Percentiles rank a stretch among this genome's conserved stretches.
Evolutionary conservation across 2,113 vertebrate genomes (phyloP).

Genomic region (Forbesichthys papilliferus): DNA sequence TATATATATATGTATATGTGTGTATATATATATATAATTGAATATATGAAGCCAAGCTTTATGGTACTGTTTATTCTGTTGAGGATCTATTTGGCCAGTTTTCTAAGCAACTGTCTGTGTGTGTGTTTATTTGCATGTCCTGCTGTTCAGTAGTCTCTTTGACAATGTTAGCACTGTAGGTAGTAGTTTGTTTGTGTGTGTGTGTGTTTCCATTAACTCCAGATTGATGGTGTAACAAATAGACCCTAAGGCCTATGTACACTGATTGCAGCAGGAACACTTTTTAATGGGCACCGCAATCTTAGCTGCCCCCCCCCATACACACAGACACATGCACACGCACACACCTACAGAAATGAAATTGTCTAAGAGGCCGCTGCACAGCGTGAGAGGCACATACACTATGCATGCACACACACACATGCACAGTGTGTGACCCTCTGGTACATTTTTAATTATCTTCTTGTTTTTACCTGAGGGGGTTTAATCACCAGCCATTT

Average conservation of each 20-base stretch:
- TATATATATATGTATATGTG: no score
- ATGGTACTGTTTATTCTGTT: slow-evolving; percentile 24
- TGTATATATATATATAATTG: background rate
- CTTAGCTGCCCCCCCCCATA: background rate
- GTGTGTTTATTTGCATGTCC: slow-evolving; percentile 23
- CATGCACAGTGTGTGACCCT: slow-evolving; percentile 43
- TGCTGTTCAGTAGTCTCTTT: slow-evolving; percentile 43
- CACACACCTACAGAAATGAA: background rate
- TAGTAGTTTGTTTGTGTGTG: slow-evolving; percentile 26
- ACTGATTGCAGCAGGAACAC: slow-evolving; percentile 68
- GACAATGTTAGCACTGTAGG: slow-evolving; percentile 48
- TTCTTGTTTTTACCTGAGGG: slow-evolving; percentile 65
- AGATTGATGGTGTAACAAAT: slow-evolving; percentile 65
- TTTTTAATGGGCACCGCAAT: slow-evolving; percentile 60
- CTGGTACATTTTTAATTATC: slow-evolving; percentile 70
- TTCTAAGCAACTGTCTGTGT: background rate
- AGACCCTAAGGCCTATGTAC: slow-evolving; percentile 58
- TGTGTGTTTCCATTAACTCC: slow-evolving; percentile 57
- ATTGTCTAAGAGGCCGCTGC: background rate
- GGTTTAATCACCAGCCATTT: slow-evolving; percentile 47
- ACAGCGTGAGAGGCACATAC: background rate
- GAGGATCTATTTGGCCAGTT: no score
- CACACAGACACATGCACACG: background rate
- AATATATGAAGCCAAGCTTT: background rate
- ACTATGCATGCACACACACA: slow-evolving; percentile 3